Percentiles rank a stretch among this genome's conserved stretches.
phyloP scores from a whole-genome alignment of 2,888 invertebrate genomes.

The Aleiodes leptofemur region DNA sequence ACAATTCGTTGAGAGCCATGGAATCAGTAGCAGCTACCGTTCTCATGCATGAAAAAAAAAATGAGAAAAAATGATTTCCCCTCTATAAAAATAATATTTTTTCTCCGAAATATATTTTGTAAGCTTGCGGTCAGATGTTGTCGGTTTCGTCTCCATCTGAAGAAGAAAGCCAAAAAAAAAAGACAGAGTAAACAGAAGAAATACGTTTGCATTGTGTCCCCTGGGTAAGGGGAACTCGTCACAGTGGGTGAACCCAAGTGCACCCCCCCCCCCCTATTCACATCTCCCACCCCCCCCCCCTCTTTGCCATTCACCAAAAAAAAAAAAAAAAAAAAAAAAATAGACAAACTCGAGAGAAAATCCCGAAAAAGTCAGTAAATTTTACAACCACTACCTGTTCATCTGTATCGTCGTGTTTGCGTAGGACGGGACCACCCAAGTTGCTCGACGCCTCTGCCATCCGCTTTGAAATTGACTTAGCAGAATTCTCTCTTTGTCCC shows the following conservation, averaged over 20 bases:
- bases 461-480: slow-evolving; percentile 68
- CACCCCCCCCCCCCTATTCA: background rate
- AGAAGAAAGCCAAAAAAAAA: background rate
- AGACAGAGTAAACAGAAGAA: slow-evolving; percentile 5
- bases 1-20: slow-evolving; percentile 10
- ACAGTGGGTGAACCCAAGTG: background rate
- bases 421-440: slow-evolving; percentile 72
- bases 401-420: slow-evolving; percentile 64
- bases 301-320: slow-evolving; percentile 4
- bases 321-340: slow-evolving; percentile 29
- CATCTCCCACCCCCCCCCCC: background rate
- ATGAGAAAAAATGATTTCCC: background rate
- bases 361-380: slow-evolving; percentile 68
- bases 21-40: slow-evolving; percentile 1
- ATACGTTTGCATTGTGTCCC: slow-evolving; percentile 15
- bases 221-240: background rate
- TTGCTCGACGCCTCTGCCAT: slow-evolving; percentile 67
- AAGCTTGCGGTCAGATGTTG: slow-evolving; percentile 28
- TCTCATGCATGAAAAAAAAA: background rate
- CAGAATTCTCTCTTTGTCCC: slow-evolving; percentile 61
- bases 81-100: background rate
- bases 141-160: too few species aligned
- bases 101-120: background rate
- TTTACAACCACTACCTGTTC: slow-evolving; percentile 67
- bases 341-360: slow-evolving; percentile 52